phyloP scores from a whole-genome alignment of 2,888 invertebrate genomes.

The Sphaerophoria rueppellii region DNA sequence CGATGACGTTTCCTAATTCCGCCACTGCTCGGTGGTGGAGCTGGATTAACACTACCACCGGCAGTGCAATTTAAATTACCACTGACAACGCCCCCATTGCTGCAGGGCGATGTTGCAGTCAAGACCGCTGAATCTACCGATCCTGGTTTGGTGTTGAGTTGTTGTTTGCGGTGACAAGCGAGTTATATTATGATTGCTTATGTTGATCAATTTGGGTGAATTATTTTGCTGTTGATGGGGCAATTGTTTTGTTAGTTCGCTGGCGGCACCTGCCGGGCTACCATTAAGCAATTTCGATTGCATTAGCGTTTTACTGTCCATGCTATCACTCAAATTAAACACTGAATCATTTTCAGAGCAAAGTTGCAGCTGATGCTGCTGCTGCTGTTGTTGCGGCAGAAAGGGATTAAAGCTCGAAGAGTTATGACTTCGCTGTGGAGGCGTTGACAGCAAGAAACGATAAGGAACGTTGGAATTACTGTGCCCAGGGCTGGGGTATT shows the following conservation, averaged over 20 bases:
- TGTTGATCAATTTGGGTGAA: constrained; percentile 57
- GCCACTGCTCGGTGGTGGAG: constrained; percentile 67
- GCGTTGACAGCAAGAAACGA: constrained; percentile 60
- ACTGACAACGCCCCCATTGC: constrained; percentile 58
- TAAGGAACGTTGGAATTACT: constrained; percentile 52
- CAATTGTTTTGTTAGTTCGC: constrained; percentile 38
- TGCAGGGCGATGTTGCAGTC: constrained; percentile 70
- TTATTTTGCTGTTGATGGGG: constrained; percentile 59
- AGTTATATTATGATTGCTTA: constrained; percentile 72
- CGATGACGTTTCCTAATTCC: constrained; percentile 80
- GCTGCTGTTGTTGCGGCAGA: constrained; percentile 28
- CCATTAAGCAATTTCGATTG: constrained; percentile 65
- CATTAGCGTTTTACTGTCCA: constrained; percentile 72
- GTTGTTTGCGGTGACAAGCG: constrained; percentile 72
- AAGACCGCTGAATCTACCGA: constrained; percentile 31
- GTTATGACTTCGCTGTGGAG: constrained; percentile 54
- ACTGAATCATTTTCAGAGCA: constrained; percentile 64
- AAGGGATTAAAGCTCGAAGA: constrained; percentile 51
- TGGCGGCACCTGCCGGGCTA: constrained; percentile 46
- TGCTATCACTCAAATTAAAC: constrained; percentile 74
- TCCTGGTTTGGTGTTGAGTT: background rate
- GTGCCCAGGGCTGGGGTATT: constrained; percentile 58
- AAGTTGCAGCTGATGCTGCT: background rate
- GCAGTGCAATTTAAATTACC: constrained; percentile 55
- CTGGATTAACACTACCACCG: constrained; percentile 28